A percentile compares a stretch with the other conserved stretches of the same genome.
These are phyloP conservation scores for Gallinago solitaria DNA, from an alignment of 2,797 vertebrate genomes.

Conservation along the genomic window DNA sequence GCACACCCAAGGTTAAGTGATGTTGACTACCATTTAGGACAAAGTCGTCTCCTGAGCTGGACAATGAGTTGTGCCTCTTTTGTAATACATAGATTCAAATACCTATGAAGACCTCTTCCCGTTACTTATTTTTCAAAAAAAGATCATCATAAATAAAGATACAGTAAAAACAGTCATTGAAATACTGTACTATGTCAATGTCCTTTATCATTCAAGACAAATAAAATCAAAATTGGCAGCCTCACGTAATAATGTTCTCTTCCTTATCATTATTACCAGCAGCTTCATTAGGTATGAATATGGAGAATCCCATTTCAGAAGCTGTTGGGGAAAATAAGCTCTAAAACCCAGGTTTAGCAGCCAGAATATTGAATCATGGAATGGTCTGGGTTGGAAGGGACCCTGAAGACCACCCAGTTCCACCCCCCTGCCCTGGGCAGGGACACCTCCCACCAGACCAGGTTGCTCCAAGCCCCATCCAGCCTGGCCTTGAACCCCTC, in stretches of 20 bases:
- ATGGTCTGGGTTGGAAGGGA: not conserved
- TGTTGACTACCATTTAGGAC: not conserved
- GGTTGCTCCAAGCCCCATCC: not conserved
- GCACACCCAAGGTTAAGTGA: not conserved
- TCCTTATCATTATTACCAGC: not conserved
- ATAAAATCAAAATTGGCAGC: not conserved
- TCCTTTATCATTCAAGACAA: not conserved
- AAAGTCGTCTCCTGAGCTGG: not conserved
- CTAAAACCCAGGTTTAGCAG: not conserved
- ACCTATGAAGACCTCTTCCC: rapidly evolving
- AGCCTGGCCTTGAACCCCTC: not conserved
- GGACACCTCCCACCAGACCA: not conserved
- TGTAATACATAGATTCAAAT: not conserved
- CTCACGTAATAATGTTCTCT: not conserved
- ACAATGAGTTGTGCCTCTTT: not conserved
- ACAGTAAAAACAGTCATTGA: not conserved
- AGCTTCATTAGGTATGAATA: not conserved
- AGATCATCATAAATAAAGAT: not conserved
- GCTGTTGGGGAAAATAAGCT: not conserved
- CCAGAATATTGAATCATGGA: not conserved
- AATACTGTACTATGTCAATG: not conserved
- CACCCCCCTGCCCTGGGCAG: not conserved
- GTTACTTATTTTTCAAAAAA: not conserved
- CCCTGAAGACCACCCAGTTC: not conserved
- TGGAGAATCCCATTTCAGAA: not conserved